Base-by-base conservation (phyloP, 2,888 invertebrate genomes). In the Dynastes maya region DNA sequence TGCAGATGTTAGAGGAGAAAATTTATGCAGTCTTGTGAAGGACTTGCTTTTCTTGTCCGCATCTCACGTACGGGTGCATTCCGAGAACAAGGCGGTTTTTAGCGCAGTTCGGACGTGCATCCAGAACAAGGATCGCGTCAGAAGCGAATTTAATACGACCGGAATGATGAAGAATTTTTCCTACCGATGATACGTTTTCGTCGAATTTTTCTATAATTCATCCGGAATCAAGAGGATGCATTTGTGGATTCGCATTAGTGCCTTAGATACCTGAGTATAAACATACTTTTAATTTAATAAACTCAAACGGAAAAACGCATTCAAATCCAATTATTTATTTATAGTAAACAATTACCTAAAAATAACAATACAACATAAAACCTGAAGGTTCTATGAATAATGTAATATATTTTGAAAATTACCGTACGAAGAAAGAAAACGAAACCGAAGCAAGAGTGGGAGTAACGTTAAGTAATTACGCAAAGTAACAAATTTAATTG, bases 21-120 rank as follows among this genome's bases (percentile, higher is more conserved):
- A 72, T 72, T 72, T 72, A 72, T 72, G 72, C 72, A 72, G 58
- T 58, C 61, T 72, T 58, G 58, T 37, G 58, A 72, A 72, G 58
- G 22, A 58, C 72, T 45, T 27, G 32, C 53, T 70, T 53, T 70
- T 70, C 53, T 70, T 65, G 22, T 58, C n/a, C 61, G 55, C 72
- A 22, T 40, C 58, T 58, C 40, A 61, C 72, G 58, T 72, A 61
- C 72, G 40, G 58, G 37, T 55, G 55, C 58, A 72, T 58, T 58
- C 27, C 72, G 45, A 58, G 58, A 72, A 72, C 72, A 58, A 58
- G 72, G 29, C n/a, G 16, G 40, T 72, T 72, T 72, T 72, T 58
- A 55, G 16, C 40, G 58, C 37, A 32, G 2, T 11, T 37, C 8
- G 58, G 58, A 72, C 40, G 72, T 72, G 72, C 51, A 70, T 53